Conservation (phyloP, 2,797 vertebrate genomes). For the Acanthurus leucopareius region DNA sequence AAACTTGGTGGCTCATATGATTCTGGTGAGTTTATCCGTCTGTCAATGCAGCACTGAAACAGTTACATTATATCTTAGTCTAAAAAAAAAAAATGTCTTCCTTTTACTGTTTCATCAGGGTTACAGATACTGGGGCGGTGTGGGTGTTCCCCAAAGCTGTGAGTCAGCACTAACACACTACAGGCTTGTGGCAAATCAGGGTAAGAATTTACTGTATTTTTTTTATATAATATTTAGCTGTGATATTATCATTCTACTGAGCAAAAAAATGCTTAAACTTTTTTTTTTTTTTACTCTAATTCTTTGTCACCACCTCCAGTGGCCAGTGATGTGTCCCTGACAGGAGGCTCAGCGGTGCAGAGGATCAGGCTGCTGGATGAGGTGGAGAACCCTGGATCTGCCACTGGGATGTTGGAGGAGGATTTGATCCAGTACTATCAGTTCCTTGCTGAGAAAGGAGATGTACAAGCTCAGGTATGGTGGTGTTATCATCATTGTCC, state of each 20-base stretch:
- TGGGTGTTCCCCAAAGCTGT: conserved; percentile 97
- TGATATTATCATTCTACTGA: background rate
- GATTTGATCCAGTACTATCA: conserved; percentile 99
- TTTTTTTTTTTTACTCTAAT: background rate
- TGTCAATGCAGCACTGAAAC: background rate
- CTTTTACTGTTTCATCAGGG: conserved; percentile 83
- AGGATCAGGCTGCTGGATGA: conserved; percentile 96
- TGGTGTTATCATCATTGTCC: background rate
- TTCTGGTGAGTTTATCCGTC: conserved; percentile 89
- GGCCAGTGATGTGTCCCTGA: conserved; percentile 96
- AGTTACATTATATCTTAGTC: background rate
- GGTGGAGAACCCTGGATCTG: conserved; percentile 95
- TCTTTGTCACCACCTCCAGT: conserved; percentile 40
- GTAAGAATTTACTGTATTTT: conserved; percentile 75
- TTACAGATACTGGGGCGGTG: conserved; percentile 97
- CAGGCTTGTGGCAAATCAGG: conserved; percentile 95
- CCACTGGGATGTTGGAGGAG: conserved; percentile 97
- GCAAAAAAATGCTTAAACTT: background rate
- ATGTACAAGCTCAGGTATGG: conserved; percentile 96
- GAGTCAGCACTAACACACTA: conserved; percentile 98
- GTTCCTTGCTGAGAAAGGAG: conserved; percentile 98
- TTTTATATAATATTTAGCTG: background rate
- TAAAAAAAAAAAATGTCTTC: background rate
- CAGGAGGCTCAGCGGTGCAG: conserved; percentile 96
- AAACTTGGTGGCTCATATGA: conserved; percentile 96